Base-by-base conservation (phyloP, 2,797 vertebrate genomes). In the Rhodeus uyekii region DNA sequence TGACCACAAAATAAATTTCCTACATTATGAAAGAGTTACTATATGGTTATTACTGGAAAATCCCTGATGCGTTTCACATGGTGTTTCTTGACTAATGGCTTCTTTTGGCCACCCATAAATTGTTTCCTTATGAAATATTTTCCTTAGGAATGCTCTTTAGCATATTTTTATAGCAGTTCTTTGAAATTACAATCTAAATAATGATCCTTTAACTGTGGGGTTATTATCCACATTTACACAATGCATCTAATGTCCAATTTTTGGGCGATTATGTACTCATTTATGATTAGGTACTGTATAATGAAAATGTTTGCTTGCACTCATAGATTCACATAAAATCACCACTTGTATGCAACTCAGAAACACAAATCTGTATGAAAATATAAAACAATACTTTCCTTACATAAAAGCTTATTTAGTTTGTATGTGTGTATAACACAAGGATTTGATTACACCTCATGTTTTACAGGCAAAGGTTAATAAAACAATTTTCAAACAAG, bases 391-490 rank as follows among this genome's bases (percentile, higher is more conserved):
- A 71, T 10, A 2, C 12, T 24, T 14, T 71, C 8, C 27, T 71
- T 53, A 46, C 24, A 44, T 38, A 67, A 29, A 61, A 34, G 65
- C 36, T 50, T 64, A 18, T 48, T 38, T 8, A 44, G 12, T 44
- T 5, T 72, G 48, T 55, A 16, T 5, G 3, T 8, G 6, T 61
- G 53, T 64, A 4, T 9, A 73, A 60, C 22, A 50, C 67, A 74
- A 42, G 53, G 61, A 76, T 76, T 42, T 71, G 24, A 48, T 48
- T 18, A 76, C 34, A 53, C 38, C 39, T 36, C 64, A 8, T 38
- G 77, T 38, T 24, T 61, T 29, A 76, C 58, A 29, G 42, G n/a
- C 8, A 83, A 86, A 83, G 48, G 85, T 81, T 69, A 84, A 81
- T 84, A 58, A 64, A 61, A 77, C 16, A 22, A 24, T 72, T 76